Evolutionary conservation across 1,140 invertebrate species (phyloP).

Genomic region (Helicorthomorpha holstii): DNA sequence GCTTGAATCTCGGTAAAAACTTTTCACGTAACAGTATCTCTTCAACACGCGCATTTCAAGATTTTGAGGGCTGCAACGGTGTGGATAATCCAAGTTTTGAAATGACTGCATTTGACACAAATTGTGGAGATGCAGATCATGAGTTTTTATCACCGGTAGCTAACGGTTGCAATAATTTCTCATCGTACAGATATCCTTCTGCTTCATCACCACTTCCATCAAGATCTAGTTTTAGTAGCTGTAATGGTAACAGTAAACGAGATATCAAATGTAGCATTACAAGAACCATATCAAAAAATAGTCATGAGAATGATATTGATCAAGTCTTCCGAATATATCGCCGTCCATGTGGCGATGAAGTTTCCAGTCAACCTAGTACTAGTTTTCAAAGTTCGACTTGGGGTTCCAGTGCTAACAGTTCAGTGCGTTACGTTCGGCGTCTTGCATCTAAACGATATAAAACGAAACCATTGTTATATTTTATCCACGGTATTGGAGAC

Average conservation of each 20-base stretch:
- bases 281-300: neutral
- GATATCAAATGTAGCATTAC: neutral
- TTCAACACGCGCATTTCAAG: neutral
- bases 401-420: neutral
- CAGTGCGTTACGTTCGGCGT: neutral
- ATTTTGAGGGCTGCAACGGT: neutral
- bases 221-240: neutral
- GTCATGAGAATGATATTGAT: neutral
- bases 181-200: neutral
- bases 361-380: neutral
- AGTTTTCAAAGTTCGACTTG: conserved; percentile 4
- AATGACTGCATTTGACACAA: neutral
- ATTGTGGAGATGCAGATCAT: neutral
- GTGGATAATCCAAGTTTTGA: neutral
- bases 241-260: neutral
- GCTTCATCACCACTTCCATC: neutral
- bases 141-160: neutral
- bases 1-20: too few relatives aligned
- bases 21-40: too few relatives aligned
- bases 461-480: conserved; percentile 39
- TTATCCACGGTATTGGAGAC: conserved; percentile 53
- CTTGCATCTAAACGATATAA: neutral
- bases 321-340: neutral
- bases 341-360: neutral
- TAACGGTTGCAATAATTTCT: neutral